These are phyloP conservation scores for Dynastes hyllus DNA, from an alignment of 2,888 invertebrate species.

Conservation along the genomic window DNA sequence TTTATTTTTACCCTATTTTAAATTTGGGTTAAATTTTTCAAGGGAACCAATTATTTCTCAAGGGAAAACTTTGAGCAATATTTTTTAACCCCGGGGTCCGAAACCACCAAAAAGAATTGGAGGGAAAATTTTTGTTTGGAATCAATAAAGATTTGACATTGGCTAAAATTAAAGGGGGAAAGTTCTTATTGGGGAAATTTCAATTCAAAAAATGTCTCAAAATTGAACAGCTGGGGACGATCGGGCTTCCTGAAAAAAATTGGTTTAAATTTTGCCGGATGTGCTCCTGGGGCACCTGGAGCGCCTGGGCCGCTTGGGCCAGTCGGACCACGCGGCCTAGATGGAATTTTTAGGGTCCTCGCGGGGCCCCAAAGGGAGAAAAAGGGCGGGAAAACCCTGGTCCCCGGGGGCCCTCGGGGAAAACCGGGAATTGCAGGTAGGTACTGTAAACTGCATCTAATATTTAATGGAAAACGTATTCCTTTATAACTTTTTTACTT, in stretches of 20 bases:
- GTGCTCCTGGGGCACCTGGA: neutral
- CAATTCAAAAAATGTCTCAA: neutral
- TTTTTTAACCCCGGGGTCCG: neutral
- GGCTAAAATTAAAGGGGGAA: neutral
- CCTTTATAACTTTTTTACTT: neutral
- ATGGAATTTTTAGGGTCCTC: neutral
- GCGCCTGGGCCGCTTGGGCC: neutral
- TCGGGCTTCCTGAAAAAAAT: neutral
- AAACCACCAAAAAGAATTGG: neutral
- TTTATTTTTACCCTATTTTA: too few species aligned
- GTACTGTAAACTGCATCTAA: too few species aligned
- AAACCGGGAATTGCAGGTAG: neutral
- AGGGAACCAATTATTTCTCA: constrained; percentile 16
- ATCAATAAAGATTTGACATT: neutral
- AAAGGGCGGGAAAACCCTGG: constrained; percentile 2
- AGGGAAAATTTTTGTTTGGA: neutral
- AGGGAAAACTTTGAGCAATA: constrained; percentile 26
- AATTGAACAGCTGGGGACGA: neutral
- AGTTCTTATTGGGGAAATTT: neutral
- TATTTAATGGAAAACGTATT: too few species aligned
- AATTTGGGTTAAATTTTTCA: too few species aligned
- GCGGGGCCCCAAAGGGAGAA: neutral
- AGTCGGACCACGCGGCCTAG: neutral
- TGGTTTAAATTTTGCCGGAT: neutral
- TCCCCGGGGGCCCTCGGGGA: neutral